Percentiles rank a stretch among this genome's conserved stretches.
Evolutionary conservation across 2,113 vertebrate genomes (phyloP).

Genomic region (Gnathonemus echidnorhynchus): DNA sequence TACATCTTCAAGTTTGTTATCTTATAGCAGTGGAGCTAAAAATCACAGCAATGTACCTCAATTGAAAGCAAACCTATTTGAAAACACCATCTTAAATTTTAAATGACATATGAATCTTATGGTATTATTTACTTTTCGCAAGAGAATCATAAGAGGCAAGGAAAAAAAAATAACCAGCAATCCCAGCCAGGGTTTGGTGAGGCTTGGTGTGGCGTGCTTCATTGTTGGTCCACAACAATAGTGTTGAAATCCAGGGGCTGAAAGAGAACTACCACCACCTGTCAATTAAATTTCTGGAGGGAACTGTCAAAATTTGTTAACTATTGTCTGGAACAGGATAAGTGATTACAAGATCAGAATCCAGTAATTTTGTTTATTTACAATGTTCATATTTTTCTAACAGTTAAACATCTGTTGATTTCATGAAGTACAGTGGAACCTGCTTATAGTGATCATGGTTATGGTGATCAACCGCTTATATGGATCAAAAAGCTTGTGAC

Average conservation of each 20-base stretch:
- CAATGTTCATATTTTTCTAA: no score
- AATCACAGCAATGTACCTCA: not conserved
- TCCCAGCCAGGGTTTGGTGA: not conserved
- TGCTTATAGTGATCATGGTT: no score
- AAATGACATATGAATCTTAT: not conserved
- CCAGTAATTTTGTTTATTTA: not conserved
- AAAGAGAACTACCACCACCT: not conserved
- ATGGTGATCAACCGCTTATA: no score
- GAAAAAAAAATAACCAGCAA: not conserved
- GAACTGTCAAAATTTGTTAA: no score
- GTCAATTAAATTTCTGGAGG: not conserved
- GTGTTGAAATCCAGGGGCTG: not conserved
- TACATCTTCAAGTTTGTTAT: not conserved
- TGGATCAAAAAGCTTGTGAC: no score
- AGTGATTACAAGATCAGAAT: not conserved
- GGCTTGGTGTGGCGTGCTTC: not conserved
- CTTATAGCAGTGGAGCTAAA: not conserved
- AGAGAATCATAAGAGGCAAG: not conserved
- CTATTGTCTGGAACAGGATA: not conserved
- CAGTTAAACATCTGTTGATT: no score
- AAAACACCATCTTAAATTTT: not conserved
- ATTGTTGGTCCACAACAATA: not conserved
- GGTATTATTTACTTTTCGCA: not conserved
- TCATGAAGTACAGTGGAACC: no score
- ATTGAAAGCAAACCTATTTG: not conserved